Base-by-base conservation (phyloP, 37 sponge, comb jelly and placozoan genomes). In the Dysidea cf. avara region DNA sequence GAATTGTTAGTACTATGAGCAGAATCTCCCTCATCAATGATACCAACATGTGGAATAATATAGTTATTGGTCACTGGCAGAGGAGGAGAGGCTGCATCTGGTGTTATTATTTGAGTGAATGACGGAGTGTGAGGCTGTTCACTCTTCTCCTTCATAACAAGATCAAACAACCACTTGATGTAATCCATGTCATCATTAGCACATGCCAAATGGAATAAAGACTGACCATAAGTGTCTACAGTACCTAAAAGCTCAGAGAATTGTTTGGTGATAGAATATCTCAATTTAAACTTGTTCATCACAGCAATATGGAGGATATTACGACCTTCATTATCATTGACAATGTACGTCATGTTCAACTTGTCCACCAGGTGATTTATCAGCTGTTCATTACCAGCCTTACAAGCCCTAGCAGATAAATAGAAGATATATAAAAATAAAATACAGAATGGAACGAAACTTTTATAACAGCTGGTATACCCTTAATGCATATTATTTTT, bases 371-470 rank as follows among this genome's bases (percentile, higher is more conserved):
- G 59, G 13, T 59, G 35, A 7, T 58, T 17, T 13, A 81, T 78
- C 20, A 84, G 25, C 0, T 28, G 61, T 5, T 47, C 33, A 39
- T 90, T 90, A 54, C 68, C 49, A 6, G 74, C 68, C 31, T 39
- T 76, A 26, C 71, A 32, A 25, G 86, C 91, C 30, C 91, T 90
- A n/a, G n/a, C n/a, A n/a, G n/a, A n/a, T n/a, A n/a, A n/a, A n/a
- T n/a, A n/a, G n/a, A n/a, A n/a, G n/a, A n/a, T n/a, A n/a, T n/a
- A n/a, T n/a, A n/a, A n/a, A n/a, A n/a, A n/a, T n/a, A n/a, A n/a
- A n/a, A n/a, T n/a, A n/a, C n/a, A n/a, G n/a, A n/a, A n/a, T n/a
- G n/a, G n/a, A n/a, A n/a, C n/a, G n/a, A n/a, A n/a, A n/a, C n/a
- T n/a, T n/a, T n/a, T n/a, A n/a, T n/a, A n/a, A n/a, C n/a, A n/a